These are phyloP conservation scores for Corydoras maculifer DNA, from an alignment of 2,113 vertebrate genomes.

Conservation along the genomic window DNA sequence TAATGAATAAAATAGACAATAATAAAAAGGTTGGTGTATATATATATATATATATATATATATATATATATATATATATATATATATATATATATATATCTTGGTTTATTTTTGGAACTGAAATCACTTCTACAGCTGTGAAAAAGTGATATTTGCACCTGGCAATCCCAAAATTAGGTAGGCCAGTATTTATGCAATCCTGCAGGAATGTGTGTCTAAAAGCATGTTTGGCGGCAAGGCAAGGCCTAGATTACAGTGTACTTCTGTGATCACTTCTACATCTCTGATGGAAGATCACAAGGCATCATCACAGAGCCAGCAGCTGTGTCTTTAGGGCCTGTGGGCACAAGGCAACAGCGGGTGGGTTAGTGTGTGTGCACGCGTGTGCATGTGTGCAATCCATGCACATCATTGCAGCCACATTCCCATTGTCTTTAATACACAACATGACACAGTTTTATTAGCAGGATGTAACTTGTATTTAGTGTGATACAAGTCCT, in stretches of 20 bases:
- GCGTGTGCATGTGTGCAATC: constrained; percentile 8
- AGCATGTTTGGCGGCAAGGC: constrained; percentile 30
- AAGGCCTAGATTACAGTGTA: constrained; percentile 36
- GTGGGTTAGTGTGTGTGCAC: constrained; percentile 27
- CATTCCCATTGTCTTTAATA: constrained; percentile 16
- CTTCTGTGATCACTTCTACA: constrained; percentile 45
- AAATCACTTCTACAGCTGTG: no score
- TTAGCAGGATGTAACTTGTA: constrained; percentile 23
- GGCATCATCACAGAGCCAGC: constrained; percentile 40
- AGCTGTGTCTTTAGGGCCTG: constrained; percentile 44
- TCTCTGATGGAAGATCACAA: constrained; percentile 43
- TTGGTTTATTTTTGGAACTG: no score
- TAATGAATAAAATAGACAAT: no score
- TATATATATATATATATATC: no score
- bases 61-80: no score
- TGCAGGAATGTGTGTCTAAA: constrained; percentile 41
- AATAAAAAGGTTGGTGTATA: no score
- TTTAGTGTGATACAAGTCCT: constrained; percentile 14
- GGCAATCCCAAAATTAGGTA: constrained; percentile 1
- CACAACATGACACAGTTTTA: constrained; percentile 23
- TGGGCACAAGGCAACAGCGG: constrained; percentile 26
- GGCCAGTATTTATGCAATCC: constrained; percentile 43
- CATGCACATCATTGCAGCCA: constrained; percentile 26
- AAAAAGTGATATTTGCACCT: no score
- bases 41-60: no score